Evolutionary conservation across 2,888 invertebrate species (phyloP).

Genomic region (Nymphalis urticae): DNA sequence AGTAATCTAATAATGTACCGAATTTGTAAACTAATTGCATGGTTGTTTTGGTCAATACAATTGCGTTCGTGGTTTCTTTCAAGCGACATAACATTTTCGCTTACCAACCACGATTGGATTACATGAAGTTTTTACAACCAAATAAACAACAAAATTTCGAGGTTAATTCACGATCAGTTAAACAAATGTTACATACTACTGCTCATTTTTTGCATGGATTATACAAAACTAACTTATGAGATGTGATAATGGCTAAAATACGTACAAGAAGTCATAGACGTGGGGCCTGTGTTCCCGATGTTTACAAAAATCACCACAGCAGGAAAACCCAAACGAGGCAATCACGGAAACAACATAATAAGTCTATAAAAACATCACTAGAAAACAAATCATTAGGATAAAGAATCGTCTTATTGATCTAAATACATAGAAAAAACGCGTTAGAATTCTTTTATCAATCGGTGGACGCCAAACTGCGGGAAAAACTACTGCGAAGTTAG

Average conservation of each 20-base stretch:
- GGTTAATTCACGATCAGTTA: constrained; percentile 54
- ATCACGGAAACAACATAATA: constrained; percentile 69
- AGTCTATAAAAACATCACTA: constrained; percentile 60
- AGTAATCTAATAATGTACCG: constrained; percentile 16
- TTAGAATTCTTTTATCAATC: constrained; percentile 69
- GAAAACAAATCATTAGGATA: constrained; percentile 55
- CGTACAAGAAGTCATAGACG: constrained; percentile 81
- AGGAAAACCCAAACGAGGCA: constrained; percentile 58
- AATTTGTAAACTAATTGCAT: constrained; percentile 26
- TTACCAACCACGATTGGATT: constrained; percentile 42
- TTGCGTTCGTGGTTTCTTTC: constrained; percentile 39
- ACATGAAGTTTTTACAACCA: constrained; percentile 32
- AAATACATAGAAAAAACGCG: constrained; percentile 73
- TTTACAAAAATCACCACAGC: constrained; percentile 75
- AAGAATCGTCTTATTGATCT: constrained; percentile 59
- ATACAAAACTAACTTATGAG: constrained; percentile 50
- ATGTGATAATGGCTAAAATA: constrained; percentile 67
- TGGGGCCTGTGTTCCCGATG: constrained; percentile 76
- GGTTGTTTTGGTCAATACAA: constrained; percentile 34
- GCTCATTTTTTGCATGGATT: constrained; percentile 43
- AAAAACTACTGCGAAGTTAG: constrained; percentile 79
- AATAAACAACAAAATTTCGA: constrained; percentile 48
- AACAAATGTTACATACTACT: constrained; percentile 47
- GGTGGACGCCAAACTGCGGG: constrained; percentile 81
- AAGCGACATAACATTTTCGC: constrained; percentile 52